Base-by-base conservation (phyloP, 2,113 vertebrate species). In the Pimephales promelas region DNA sequence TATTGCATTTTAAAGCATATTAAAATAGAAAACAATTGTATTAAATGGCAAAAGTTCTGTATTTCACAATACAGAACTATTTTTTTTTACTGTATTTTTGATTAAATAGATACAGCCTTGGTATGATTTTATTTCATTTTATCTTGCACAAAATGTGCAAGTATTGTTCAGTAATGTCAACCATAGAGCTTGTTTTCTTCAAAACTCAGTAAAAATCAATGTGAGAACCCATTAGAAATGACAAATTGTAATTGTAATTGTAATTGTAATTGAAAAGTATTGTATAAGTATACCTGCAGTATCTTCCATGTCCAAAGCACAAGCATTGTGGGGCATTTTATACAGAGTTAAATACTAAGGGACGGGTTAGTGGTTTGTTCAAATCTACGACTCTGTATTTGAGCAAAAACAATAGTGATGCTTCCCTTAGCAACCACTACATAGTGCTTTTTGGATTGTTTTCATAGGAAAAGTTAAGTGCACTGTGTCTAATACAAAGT, bases 401-500 rank as follows among this genome's bases (percentile, higher is more conserved):
- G 1, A 36, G 31, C 18, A 36, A 11, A 22, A 22, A 10, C 43
- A 45, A 43, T 13, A 71, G 68, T 43, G 10, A 45, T 36, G 10
- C 10, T 45, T 43, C 36, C 22, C 20, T 71, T 24, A 45, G 68
- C 68, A 45, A 24, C 22, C 40, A 24, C 2, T 22, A 45, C 68
- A 24, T 45, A 71, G 22, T 24, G 26, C 2, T 36, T 76, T n/a
- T 54, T 75, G 16, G 26, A 26, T 52, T 82, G 62, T 40, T 54
- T 57, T 43, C 31, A n/a, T 36, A 4, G 5, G 31, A 20, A 40
- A 57, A 20, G 20, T 77, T 77, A 77, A 59, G 75, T 10, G 16
- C 56, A 24, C n/a, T 78, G 22, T 45, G 34, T 61, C 34, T 78
- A 59, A 77, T n/a, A 59, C 54, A 76, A 31, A 40, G 74, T 52